phyloP scores from a whole-genome alignment of 2,113 vertebrate species.

The Artemisiospiza belli region DNA sequence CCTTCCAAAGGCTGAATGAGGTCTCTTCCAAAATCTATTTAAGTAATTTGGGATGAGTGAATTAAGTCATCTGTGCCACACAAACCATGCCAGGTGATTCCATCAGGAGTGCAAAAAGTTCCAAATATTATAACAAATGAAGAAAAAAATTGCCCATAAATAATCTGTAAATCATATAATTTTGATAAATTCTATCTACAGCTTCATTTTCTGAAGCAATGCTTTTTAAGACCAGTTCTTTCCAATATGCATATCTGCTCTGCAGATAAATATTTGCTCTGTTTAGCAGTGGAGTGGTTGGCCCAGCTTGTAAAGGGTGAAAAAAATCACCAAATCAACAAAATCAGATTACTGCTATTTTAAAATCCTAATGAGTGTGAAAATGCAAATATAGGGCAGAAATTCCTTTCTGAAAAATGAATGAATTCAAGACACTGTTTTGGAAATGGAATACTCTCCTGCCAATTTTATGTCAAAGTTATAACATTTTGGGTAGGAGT shows the following conservation, averaged over 20 bases:
- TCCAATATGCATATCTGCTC: not conserved
- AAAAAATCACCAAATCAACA: not conserved
- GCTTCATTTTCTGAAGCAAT: not conserved
- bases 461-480: conserved; percentile 1
- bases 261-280: not conserved
- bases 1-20: not conserved
- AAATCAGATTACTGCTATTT: not conserved
- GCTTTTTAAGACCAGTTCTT: not conserved
- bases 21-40: not conserved
- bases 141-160: not conserved
- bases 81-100: not conserved
- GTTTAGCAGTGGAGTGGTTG: not conserved
- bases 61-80: not conserved
- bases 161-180: not conserved
- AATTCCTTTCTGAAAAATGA: not conserved
- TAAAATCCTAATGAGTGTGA: not conserved
- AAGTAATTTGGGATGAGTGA: not conserved
- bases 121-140: not conserved
- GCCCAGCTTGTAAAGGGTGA: not conserved
- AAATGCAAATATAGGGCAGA: not conserved
- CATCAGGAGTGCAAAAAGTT: not conserved
- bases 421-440: not conserved
- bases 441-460: not conserved
- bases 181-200: not conserved
- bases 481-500: not conserved